A percentile compares a stretch with the other conserved stretches of the same genome.
phyloP scores from a whole-genome alignment of 2,797 vertebrate genomes.

The Anas bernieri region DNA sequence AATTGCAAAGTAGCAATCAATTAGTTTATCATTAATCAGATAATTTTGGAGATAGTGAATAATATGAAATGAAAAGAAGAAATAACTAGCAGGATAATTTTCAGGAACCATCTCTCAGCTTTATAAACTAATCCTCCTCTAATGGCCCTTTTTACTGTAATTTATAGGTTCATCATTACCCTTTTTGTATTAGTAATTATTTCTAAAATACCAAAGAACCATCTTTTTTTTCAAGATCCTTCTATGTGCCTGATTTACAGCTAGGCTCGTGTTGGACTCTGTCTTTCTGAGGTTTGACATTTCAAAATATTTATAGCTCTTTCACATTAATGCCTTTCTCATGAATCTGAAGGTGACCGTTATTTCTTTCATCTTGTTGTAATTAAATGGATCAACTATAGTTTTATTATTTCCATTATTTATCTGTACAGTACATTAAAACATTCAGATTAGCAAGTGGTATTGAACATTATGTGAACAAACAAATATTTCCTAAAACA shows the following conservation, averaged over 20 bases:
- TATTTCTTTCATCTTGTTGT: conserved; percentile 88
- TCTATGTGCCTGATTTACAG: conserved; percentile 91
- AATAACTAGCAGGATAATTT: conserved; percentile 90
- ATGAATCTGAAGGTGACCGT: conserved; percentile 98
- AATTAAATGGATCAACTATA: conserved; percentile 92
- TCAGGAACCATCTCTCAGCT: conserved; percentile 89
- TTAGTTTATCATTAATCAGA: conserved; percentile 90
- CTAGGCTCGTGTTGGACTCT: conserved; percentile 89
- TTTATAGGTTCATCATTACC: conserved; percentile 99
- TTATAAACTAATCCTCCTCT: conserved; percentile 98
- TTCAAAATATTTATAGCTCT: conserved; percentile 99
- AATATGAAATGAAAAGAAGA: conserved; percentile 86
- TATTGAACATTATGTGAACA: conserved; percentile 80
- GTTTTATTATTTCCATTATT: conserved; percentile 88
- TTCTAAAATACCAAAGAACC: conserved; percentile 99
- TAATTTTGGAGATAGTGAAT: conserved; percentile 85
- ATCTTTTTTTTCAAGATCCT: conserved; percentile 94
- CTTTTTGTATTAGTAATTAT: conserved; percentile 99
- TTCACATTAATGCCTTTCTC: conserved; percentile 96
- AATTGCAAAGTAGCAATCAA: conserved; percentile 81
- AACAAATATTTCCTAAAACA: conserved; percentile 86
- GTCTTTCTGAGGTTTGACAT: conserved; percentile 99
- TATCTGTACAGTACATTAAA: conserved; percentile 83
- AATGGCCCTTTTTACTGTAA: conserved; percentile 96
- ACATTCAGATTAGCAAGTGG: conserved; percentile 81